Evolutionary conservation across 2,797 vertebrate species (phyloP), one percentile per base, ranked within the genome.

Genomic region (Falco concolor): DNA sequence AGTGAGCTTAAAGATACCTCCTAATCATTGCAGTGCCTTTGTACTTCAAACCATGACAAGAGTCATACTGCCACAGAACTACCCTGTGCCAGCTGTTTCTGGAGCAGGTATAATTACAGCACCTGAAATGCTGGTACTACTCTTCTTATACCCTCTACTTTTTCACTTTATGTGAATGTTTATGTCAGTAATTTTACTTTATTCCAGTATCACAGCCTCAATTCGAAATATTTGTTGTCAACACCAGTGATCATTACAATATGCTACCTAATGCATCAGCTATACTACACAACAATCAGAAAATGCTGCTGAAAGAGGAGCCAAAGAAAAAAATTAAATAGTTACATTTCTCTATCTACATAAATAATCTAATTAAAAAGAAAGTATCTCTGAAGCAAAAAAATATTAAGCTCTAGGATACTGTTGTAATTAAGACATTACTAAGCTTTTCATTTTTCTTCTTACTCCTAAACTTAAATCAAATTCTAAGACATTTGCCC

Each of bases 341-440:
- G 38, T n/a, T 60, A 59, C 15, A 69, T 54, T 82, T 56, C 34
- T 64, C 44, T 73, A 87, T 54, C 75, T 70, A 67, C 6, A 2
- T 25, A 78, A 64, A 60, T 69, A 73, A 94, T 82, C 79, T 88
- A 91, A 95, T 94, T 93, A 92, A 92, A 93, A 87, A 59, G n/a
- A 93, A 94, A 95, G 57, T 82, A 80, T 69, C 3, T 47, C 85
- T 80, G 76, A 93, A 95, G 57, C 28, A 80, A 87, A 93, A 91
- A 75, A 76, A 74, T 73, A 82, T 54, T 75, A 45, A 70, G 89
- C 65, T 87, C 22, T 63, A 74, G 81, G 76, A 82, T 42, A 53
- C 13, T 13, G 10, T 57, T 81, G 92, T 94, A 96, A 97, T 96
- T 90, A 95, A 96, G 87, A 78, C 68, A 96, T 97, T 97, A 84